phyloP scores from a whole-genome alignment of 2,113 vertebrate species.

The Isichthys henryi region DNA sequence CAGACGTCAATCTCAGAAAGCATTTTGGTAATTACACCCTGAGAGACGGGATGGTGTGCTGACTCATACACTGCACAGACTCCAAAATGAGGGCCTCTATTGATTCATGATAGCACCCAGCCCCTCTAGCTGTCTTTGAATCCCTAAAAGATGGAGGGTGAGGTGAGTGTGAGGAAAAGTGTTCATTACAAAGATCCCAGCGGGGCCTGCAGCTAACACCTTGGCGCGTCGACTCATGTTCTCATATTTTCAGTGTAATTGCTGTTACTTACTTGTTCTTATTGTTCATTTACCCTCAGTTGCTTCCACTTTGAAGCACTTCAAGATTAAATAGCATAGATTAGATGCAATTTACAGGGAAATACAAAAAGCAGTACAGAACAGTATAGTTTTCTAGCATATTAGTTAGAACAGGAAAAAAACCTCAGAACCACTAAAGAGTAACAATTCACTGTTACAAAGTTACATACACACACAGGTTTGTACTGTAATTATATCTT shows the following conservation, averaged over 20 bases:
- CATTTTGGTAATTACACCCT: constrained; percentile 27
- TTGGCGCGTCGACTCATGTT: background rate
- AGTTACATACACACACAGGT: background rate
- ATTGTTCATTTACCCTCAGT: background rate
- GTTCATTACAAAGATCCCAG: background rate
- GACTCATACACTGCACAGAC: constrained; percentile 5
- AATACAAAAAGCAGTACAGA: background rate
- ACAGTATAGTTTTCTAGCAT: background rate
- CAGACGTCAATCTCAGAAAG: constrained; percentile 46
- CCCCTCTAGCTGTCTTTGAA: constrained; percentile 13
- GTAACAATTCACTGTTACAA: background rate
- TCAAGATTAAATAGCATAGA: background rate
- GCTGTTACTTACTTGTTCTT: background rate
- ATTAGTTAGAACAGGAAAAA: background rate
- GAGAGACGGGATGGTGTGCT: constrained; percentile 23
- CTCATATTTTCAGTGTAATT: background rate
- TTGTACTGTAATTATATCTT: too few relatives aligned
- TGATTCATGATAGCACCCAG: constrained; percentile 1
- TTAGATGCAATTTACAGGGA: background rate
- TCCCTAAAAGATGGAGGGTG: background rate
- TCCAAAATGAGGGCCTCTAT: background rate
- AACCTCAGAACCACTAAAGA: background rate
- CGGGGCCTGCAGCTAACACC: background rate
- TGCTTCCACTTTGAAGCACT: background rate
- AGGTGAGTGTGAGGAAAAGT: background rate